phyloP scores from a whole-genome alignment of 2,888 invertebrate genomes.

The Cerceris ruficornis region DNA sequence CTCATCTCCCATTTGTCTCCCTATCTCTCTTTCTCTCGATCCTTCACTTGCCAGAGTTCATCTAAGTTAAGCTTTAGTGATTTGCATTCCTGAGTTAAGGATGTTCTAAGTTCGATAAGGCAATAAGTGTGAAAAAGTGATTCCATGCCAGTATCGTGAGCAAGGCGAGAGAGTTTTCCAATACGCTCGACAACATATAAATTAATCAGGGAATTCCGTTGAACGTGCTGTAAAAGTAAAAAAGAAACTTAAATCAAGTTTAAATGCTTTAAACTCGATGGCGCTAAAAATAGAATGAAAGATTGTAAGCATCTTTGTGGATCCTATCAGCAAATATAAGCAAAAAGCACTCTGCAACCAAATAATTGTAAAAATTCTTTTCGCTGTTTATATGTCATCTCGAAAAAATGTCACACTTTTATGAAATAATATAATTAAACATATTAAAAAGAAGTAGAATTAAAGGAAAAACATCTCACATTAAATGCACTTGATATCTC shows the following conservation, averaged over 20 bases:
- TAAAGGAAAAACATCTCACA: too few relatives aligned
- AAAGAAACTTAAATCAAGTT: conserved; percentile 25
- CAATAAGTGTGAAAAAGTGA: conserved; percentile 69
- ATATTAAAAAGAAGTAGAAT: too few relatives aligned
- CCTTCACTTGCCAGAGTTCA: conserved; percentile 50
- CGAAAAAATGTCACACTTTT: too few relatives aligned
- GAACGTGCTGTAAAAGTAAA: conserved; percentile 28
- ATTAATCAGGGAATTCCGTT: conserved; percentile 48
- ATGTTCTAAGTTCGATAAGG: conserved; percentile 66
- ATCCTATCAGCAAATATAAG: too few relatives aligned
- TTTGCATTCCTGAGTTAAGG: conserved; percentile 67
- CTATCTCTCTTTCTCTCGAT: conserved; percentile 25
- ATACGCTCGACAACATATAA: conserved; percentile 46
- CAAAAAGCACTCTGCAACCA: too few relatives aligned
- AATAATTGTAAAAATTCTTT: too few relatives aligned
- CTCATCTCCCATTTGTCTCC: conserved; percentile 1
- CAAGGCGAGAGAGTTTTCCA: conserved; percentile 19
- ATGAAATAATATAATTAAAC: too few relatives aligned
- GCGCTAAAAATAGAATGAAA: conserved; percentile 13
- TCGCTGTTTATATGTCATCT: too few relatives aligned
- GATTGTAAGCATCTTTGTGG: not conserved
- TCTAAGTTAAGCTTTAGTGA: conserved; percentile 65
- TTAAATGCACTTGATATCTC: too few relatives aligned
- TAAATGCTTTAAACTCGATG: conserved; percentile 4
- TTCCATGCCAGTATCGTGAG: conserved; percentile 30